Conservation (phyloP, 1,140 invertebrate species). For the Drosophila parabipectinata region DNA sequence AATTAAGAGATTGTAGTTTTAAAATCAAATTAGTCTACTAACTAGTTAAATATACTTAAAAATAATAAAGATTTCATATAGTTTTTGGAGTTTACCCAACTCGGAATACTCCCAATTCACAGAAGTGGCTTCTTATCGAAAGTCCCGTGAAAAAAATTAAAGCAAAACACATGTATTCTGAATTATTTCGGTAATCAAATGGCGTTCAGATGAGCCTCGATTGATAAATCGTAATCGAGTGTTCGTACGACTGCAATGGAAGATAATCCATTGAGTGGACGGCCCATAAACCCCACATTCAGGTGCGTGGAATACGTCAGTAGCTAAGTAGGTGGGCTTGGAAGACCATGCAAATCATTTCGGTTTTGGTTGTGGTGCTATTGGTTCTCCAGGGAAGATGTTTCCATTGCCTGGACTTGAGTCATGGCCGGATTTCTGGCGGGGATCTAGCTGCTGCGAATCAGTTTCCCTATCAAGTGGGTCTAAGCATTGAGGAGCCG, state of each 20-base stretch:
- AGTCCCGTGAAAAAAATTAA: conserved; percentile 12
- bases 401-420: conserved; percentile 7
- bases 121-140: conserved; percentile 9
- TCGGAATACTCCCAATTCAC: neutral
- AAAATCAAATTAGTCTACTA: neutral
- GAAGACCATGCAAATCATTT: conserved; percentile 36
- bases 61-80: neutral
- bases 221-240: conserved; percentile 33
- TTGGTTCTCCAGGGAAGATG: neutral
- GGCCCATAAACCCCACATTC: conserved; percentile 28
- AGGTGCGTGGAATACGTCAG: conserved; percentile 14
- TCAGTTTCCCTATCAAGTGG: conserved; percentile 76
- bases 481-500: conserved; percentile 50
- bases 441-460: conserved; percentile 52
- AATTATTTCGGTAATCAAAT: conserved; percentile 41
- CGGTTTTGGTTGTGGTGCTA: conserved; percentile 11
- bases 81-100: neutral
- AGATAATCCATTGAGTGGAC: conserved; percentile 28
- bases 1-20: neutral
- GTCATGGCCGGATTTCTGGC: conserved; percentile 55
- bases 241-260: conserved; percentile 19
- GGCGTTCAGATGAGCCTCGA: conserved; percentile 34
- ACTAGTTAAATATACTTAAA: no score
- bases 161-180: conserved; percentile 35
- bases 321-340: conserved; percentile 7